Conservation (phyloP, 2,113 vertebrate species). For the Grantiella picta region DNA sequence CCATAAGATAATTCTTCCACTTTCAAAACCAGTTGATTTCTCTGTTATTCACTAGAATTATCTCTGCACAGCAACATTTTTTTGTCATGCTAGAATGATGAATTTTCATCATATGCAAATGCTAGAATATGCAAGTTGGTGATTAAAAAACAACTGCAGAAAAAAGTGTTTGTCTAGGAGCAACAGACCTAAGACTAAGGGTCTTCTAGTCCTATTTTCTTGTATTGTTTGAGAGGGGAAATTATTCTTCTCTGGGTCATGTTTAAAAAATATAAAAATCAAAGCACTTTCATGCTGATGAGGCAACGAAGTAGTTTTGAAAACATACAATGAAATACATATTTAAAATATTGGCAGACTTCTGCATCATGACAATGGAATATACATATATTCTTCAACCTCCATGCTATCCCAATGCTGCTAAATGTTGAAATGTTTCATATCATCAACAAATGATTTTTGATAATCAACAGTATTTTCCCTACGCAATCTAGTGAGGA, state of each 20-base stretch:
- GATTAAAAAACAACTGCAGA: neutral
- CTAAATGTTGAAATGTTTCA: neutral
- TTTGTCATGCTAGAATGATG: neutral
- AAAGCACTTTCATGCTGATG: neutral
- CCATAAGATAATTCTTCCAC: neutral
- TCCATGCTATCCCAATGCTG: neutral
- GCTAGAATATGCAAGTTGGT: neutral
- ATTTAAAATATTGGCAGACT: neutral
- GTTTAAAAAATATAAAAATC: neutral
- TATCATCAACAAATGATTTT: neutral
- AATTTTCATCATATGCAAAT: slow-evolving; percentile 13
- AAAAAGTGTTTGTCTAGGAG: neutral
- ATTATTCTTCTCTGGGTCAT: neutral
- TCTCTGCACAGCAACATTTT: neutral
- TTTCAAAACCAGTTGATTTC: slow-evolving; percentile 13
- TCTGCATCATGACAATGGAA: neutral
- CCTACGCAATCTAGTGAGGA: neutral
- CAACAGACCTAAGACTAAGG: neutral
- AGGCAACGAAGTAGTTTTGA: neutral
- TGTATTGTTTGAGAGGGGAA: neutral
- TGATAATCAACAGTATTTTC: neutral
- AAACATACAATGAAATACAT: neutral
- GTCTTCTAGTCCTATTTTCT: neutral
- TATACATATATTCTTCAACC: neutral
- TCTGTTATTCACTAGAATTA: neutral